Evolutionary conservation across 2,888 invertebrate genomes (phyloP), one percentile per base, ranked within the genome.

Genomic region (Metacarcinus magister): DNA sequence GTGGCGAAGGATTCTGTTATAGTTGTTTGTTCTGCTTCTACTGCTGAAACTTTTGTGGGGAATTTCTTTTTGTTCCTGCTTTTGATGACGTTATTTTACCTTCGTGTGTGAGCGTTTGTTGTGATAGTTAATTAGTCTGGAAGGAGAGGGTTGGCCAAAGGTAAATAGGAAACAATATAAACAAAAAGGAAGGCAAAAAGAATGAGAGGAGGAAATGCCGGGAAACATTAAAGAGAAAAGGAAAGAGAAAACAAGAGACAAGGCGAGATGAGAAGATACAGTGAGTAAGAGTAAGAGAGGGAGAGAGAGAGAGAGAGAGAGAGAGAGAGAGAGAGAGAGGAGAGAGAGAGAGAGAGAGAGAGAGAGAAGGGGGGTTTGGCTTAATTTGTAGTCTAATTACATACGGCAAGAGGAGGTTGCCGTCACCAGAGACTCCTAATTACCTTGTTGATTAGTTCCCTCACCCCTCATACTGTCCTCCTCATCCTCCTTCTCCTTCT

Each of bases 301-400:
- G 32, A 82, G 82, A 82, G 82, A 82, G 82, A 82, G 32, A 82
- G 32, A 32, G 82, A 82, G 67, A 82, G 4, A 82, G 32, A 32
- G 32, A 32, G 32, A 32, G 4, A 32, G 13, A 32, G 82, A 82
- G 82, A n/a, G 32, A 82, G 28, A 82, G 19, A 67, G 23, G 67
- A 90, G 90, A 90, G 90, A 90, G 19, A 90, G 90, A 32, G 90
- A 23, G 67, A 67, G 67, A 67, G 67, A 67, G 67, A 19, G 75
- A 19, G 54, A 23, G 44, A 23, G 16, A 16, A 28, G 32, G 43
- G 90, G 7, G 44, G 43, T 23, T 44, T n/a, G 13, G 82, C 82
- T 82, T 82, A 82, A 82, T 82, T 82, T 82, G 82, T 82, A 82
- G 82, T 32, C 82, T 82, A 82, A 82, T 82, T 82, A 82, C 82